These are phyloP conservation scores for Meandrina meandrites DNA, from an alignment of 92 coral and sea anemone genomes.

Conservation along the genomic window DNA sequence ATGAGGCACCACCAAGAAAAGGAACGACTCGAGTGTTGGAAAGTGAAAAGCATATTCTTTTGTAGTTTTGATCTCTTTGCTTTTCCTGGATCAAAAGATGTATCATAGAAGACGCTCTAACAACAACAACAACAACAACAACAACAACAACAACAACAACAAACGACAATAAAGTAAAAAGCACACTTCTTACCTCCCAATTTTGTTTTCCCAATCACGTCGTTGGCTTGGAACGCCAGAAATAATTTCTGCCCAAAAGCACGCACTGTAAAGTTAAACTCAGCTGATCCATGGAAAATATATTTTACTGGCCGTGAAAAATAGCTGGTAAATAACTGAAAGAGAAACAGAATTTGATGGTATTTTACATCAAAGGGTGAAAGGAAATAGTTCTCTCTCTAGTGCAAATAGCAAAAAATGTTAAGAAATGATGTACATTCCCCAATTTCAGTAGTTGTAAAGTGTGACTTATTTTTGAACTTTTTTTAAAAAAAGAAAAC, in stretches of 20 bases:
- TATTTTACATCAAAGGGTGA: neutral
- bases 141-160: neutral
- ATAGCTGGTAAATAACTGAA: conserved; percentile 12
- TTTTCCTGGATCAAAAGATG: too few relatives aligned
- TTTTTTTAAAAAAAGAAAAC: neutral
- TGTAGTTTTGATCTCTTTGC: too few relatives aligned
- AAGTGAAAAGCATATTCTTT: too few relatives aligned
- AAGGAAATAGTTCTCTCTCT: too few relatives aligned
- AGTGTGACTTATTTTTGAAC: neutral
- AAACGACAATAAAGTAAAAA: neutral
- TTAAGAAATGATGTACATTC: neutral
- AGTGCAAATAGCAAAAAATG: too few relatives aligned
- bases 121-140: neutral
- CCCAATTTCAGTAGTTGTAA: neutral
- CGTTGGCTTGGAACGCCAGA: neutral
- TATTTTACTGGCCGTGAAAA: conserved; percentile 17
- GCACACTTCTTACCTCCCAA: conserved; percentile 12
- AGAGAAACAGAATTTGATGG: neutral
- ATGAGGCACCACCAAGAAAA: neutral
- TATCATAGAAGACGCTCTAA: too few relatives aligned
- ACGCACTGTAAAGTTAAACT: conserved; percentile 2
- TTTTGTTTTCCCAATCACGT: neutral
- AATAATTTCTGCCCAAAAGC: neutral
- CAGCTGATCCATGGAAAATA: conserved; percentile 22
- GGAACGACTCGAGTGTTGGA: neutral